Base-by-base conservation (phyloP, 2,888 invertebrate species). In the Imbricaverruca yamaguchii region DNA sequence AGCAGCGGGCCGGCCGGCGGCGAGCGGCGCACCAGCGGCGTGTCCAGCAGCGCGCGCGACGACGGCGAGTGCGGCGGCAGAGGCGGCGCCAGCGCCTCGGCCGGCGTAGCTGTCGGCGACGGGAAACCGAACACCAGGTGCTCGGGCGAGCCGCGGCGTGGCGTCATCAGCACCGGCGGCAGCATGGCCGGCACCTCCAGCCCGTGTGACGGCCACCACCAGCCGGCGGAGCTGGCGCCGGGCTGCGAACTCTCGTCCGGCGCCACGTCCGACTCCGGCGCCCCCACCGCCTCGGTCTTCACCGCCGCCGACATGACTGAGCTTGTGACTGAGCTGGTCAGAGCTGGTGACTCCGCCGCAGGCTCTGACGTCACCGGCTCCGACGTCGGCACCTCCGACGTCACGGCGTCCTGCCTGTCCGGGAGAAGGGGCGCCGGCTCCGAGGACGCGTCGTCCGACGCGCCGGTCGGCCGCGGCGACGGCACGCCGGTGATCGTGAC, bases 91-190 rank as follows among this genome's bases (percentile, higher is more conserved):
- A 18, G 53, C 11, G 18, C 9, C 53, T 21, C 23, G 21, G 74
- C 39, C 39, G 39, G 69, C 18, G 39, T 53, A 7, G 6, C 12
- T 9, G 7, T 15, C 55, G 74, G 74, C 18, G 74, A 55, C 53
- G 74, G 74, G 74, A 74, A 74, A 21, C 74, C 74, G 10, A 74
- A 55, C 53, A 53, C 1, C 3, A 59, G 59, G 12, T 59, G 59
- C 59, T 59, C 12, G 15, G 59, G 74, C 21, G 74, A 74, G 55
- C 15, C 15, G 6, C 53, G 53, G 10, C 74, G 74, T 1, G 74
- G 74, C 9, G 74, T 74, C 74, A 74, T 12, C 74, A 74, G 74
- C 53, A 55, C 53, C 21, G 74, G 74, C 53, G 74, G 55, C 55
- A 74, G 7, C 74, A 74, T 74, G 8, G 53, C 21, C 9, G 74